Percentiles rank a stretch among this genome's conserved stretches.
phyloP scores from a whole-genome alignment of 2,797 vertebrate genomes.

The Eupleurogrammus muticus region DNA sequence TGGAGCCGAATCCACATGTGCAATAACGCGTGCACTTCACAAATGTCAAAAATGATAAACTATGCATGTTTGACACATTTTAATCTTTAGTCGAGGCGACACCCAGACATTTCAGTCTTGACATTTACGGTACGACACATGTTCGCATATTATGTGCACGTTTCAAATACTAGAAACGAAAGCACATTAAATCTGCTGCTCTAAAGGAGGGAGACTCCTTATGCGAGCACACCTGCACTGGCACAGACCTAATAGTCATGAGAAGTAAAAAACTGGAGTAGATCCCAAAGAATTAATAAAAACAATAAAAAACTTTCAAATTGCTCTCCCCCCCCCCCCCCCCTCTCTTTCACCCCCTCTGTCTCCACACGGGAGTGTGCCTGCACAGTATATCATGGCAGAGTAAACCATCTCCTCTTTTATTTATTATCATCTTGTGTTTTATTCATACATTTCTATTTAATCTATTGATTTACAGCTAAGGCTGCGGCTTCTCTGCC shows the following conservation, averaged over 20 bases:
- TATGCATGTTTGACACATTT: neutral
- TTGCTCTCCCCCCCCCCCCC: neutral
- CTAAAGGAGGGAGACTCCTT: neutral
- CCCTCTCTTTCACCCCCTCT: neutral
- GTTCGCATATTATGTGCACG: neutral
- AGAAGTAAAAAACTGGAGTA: too few species aligned
- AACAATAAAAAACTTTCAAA: conserved; percentile 22
- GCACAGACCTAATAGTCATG: neutral
- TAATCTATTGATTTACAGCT: conserved; percentile 81
- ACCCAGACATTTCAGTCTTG: conserved; percentile 1
- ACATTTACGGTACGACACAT: neutral
- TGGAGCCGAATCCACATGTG: neutral
- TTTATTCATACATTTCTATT: conserved; percentile 81
- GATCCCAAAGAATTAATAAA: conserved; percentile 9
- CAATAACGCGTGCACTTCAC: neutral
- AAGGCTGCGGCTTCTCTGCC: conserved; percentile 60
- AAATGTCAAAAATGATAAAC: neutral
- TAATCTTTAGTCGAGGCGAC: neutral
- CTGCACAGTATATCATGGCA: conserved; percentile 45
- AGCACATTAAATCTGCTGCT: neutral
- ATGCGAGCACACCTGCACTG: neutral
- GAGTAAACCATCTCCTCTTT: conserved; percentile 71
- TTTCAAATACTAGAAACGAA: neutral
- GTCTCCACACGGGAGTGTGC: conserved; percentile 17
- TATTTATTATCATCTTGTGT: conserved; percentile 78